Conservation (phyloP, 1,140 invertebrate genomes). For the Hydropsyche tenuis region DNA sequence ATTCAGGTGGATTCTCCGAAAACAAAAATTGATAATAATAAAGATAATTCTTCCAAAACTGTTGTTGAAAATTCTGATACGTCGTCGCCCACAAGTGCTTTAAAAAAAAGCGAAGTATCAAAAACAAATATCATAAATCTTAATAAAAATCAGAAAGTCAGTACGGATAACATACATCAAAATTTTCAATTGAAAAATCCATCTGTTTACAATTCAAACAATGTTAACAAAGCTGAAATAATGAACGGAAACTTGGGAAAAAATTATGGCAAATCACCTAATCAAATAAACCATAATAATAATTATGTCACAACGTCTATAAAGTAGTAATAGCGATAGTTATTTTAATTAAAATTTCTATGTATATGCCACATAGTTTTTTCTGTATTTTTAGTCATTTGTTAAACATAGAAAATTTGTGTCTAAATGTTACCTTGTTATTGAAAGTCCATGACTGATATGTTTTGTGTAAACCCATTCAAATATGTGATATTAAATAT, state of each 20-base stretch:
- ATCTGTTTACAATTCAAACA: not conserved
- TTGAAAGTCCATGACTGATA: conserved; percentile 36
- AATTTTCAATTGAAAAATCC: no score
- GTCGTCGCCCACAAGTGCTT: not conserved
- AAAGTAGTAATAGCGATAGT: conserved; percentile 31
- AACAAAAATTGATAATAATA: not conserved
- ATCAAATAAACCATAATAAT: conserved; percentile 40
- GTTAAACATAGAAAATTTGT: conserved; percentile 22
- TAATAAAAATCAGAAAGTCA: conserved; percentile 14
- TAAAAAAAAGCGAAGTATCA: not conserved
- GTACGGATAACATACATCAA: not conserved
- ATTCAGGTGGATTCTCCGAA: not conserved
- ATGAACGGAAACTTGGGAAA: conserved; percentile 14
- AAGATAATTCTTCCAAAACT: not conserved
- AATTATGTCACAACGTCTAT: conserved; percentile 44
- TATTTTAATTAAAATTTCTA: conserved; percentile 21
- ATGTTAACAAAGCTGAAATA: conserved; percentile 15
- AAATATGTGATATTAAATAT: conserved; percentile 33
- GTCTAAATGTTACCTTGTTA: conserved; percentile 35
- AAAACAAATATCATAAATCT: not conserved
- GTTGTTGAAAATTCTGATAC: no score
- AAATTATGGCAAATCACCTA: conserved; percentile 24
- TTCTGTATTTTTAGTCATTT: conserved; percentile 29
- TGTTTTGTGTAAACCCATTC: conserved; percentile 22
- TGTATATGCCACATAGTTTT: conserved; percentile 18